Evolutionary conservation across 2,113 vertebrate species (phyloP).

Genomic region (Nycticebus coucang): DNA sequence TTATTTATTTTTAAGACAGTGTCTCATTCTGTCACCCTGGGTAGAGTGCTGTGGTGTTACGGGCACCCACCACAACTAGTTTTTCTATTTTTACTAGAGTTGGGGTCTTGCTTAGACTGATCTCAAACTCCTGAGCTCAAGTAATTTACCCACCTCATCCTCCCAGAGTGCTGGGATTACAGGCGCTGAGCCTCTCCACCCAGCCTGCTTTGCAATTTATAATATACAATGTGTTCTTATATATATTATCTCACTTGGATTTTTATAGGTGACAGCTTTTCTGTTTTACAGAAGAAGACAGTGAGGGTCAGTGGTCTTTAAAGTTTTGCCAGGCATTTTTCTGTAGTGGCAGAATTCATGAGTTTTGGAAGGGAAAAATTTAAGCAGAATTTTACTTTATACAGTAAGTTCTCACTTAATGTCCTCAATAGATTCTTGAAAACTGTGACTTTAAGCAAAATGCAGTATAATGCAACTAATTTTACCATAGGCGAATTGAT

Average conservation of each 20-base stretch:
- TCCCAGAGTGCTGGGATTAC: too few relatives aligned
- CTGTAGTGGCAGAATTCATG: background rate
- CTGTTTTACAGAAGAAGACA: background rate
- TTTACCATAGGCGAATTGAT: background rate
- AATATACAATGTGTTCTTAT: background rate
- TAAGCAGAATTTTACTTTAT: background rate
- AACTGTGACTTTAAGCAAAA: background rate
- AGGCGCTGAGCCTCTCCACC: too few relatives aligned
- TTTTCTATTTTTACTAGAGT: too few relatives aligned
- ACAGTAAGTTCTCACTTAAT: background rate
- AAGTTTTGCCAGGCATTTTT: background rate
- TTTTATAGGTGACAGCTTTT: background rate
- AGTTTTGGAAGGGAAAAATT: conserved; percentile 20
- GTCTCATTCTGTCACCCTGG: too few relatives aligned
- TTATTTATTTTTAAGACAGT: too few relatives aligned
- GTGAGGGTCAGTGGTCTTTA: background rate
- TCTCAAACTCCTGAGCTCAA: too few relatives aligned
- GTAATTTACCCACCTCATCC: too few relatives aligned
- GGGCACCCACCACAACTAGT: too few relatives aligned
- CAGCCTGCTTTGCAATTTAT: background rate
- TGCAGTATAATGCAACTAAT: background rate
- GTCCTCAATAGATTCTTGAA: background rate
- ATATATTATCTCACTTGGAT: background rate
- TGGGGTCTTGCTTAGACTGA: too few relatives aligned
- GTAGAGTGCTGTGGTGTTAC: too few relatives aligned